Base-by-base conservation (phyloP, 2,797 vertebrate genomes). In the Sebastes minor region DNA sequence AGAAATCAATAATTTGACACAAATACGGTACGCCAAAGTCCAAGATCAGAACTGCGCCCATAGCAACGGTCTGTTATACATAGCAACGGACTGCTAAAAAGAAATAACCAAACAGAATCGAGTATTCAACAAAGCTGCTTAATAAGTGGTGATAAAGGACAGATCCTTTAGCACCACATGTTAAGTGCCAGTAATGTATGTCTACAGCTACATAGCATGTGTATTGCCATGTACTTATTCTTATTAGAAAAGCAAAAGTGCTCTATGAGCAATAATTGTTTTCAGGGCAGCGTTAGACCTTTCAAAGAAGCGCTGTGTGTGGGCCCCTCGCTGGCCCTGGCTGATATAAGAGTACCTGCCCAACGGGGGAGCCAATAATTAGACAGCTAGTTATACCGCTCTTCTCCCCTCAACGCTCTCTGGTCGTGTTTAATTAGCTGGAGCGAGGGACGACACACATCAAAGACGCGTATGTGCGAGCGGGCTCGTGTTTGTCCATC, bases 341-440 rank as follows among this genome's bases (percentile, higher is more conserved):
- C 57, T 85, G 81, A 85, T 87, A 80, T 28, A 30, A 81, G 60
- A 82, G 57, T 49, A 90, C 87, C 88, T 84, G 85, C 78, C 84
- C 84, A 18, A 81, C 66, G 60, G 83, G 83, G 74, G 80, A 73
- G 64, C 78, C 49, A 33, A 83, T 90, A 89, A 91, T 87, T 90
- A 91, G 77, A 57, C 67, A 87, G 66, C 52, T 25, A 65, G 78
- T 78, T 72, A 74, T 56, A 63, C 35, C 11, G 62, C 82, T 69
- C 64, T 3, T 71, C 70, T 57, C 62, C 71, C 49, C 62, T 46
- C 55, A 10, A 52, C 57, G 5, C 64, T 38, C 57, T 66, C 49
- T 18, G 38, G 57, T 49, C 13, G 8, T 61, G 57, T 62, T 61
- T 72, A 62, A 72, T 61, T 61, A 61, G 25, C 57, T 18, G 57